A percentile compares a stretch with the other conserved stretches of the same genome.
These are phyloP conservation scores for Buathra laborator DNA, from an alignment of 2,888 invertebrate species.

Conservation along the genomic window DNA sequence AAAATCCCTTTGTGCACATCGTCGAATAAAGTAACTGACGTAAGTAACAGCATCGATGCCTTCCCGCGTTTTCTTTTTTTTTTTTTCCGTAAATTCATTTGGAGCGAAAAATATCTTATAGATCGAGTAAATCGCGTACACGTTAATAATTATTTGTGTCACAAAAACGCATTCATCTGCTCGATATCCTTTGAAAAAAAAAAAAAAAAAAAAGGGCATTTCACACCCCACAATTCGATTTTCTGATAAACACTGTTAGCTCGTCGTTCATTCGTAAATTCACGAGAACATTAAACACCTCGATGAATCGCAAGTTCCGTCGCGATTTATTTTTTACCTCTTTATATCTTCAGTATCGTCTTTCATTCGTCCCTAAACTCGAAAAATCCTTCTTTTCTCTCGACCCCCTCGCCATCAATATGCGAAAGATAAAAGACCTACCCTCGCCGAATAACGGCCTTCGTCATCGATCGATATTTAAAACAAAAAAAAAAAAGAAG, in stretches of 20 bases:
- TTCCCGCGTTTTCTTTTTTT: neutral
- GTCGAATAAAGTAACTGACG: constrained; percentile 24
- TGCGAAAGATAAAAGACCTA: neutral
- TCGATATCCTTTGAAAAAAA: neutral
- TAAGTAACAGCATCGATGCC: constrained; percentile 31
- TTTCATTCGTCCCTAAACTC: neutral
- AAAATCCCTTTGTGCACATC: constrained; percentile 24
- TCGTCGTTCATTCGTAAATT: neutral
- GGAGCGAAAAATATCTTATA: neutral
- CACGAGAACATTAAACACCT: neutral
- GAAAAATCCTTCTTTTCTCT: constrained; percentile 5
- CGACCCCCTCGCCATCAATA: neutral
- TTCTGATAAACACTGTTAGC: neutral
- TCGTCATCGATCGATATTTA: neutral
- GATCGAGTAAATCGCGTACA: neutral
- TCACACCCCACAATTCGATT: neutral
- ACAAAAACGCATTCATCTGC: too few species aligned
- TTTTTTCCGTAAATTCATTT: neutral
- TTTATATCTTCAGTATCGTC: neutral
- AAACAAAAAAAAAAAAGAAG: neutral
- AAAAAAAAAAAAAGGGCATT: neutral
- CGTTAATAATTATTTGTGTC: neutral
- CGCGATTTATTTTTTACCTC: neutral
- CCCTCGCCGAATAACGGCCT: neutral
- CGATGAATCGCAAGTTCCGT: neutral